Conservation (phyloP, 2,113 vertebrate species). For the Thomomys bottae region DNA sequence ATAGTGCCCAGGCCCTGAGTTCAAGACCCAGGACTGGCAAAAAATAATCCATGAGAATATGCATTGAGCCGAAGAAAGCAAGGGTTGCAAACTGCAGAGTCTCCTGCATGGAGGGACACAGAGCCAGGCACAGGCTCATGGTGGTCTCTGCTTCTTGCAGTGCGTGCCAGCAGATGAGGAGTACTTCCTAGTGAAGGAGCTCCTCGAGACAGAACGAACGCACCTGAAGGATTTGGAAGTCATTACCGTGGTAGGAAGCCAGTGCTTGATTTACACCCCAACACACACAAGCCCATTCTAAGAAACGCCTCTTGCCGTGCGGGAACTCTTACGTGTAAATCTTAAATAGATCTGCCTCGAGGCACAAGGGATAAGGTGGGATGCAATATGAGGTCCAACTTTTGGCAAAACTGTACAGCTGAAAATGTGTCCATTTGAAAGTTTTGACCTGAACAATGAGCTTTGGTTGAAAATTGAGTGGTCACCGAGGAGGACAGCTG, state of each 20-base stretch:
- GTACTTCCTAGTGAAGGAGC: conserved; percentile 98
- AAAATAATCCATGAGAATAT: neutral
- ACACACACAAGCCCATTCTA: neutral
- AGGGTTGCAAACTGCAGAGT: rapidly evolving
- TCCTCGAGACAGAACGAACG: conserved; percentile 95
- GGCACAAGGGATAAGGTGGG: neutral
- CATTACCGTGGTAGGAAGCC: conserved; percentile 93
- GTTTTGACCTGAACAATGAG: too few relatives aligned
- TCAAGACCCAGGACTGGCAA: neutral
- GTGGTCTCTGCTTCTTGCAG: conserved; percentile 80
- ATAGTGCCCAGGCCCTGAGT: too few relatives aligned
- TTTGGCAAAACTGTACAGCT: neutral
- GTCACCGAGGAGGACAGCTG: neutral
- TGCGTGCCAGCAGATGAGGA: conserved; percentile 90
- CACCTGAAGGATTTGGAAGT: conserved; percentile 97
- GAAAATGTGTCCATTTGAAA: too few relatives aligned
- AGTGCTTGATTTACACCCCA: neutral
- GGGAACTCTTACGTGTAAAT: neutral
- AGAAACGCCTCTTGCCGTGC: neutral
- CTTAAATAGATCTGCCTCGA: neutral
- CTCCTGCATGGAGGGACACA: rapidly evolving
- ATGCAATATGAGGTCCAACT: neutral
- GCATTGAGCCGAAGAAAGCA: neutral
- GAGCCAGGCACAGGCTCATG: rapidly evolving
- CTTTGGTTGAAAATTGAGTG: neutral